Base-by-base conservation (phyloP, 2,113 vertebrate species). In the Gadus chalcogrammus region DNA sequence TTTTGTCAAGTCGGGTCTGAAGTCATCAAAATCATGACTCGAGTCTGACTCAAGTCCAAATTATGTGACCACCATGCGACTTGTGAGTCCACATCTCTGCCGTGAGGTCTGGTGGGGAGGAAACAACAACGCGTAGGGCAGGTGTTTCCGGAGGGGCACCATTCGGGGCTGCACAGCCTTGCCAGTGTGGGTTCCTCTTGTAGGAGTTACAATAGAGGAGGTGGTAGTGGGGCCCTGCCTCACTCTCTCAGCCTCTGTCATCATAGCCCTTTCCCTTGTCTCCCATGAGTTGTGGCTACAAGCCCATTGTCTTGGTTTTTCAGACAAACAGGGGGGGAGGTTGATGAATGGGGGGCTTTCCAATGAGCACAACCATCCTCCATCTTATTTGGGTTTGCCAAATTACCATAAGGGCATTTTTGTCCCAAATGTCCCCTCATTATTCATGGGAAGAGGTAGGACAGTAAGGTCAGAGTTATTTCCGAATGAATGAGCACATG, bases 101-200 rank as follows among this genome's bases (percentile, higher is more conserved):
- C 20, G 20, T 20, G 20, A 20, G 20, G 20, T 20, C 20, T 20
- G 20, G 20, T 20, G 20, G 20, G 20, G 20, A 20, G 20, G 20
- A 20, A 20, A 20, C 88, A 89, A 90, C 90, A 73, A 84, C 76
- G 48, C 52, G 0, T 53, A 65, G 65, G 85, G 81, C 90, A 91
- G 88, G 87, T 91, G 89, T 84, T 91, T 92, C 90, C 89, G 85
- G 72, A 65, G n/a, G 59, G 67, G 56, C 53, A 65, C 42, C 72
- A 24, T 69, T 38, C 64, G 15, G 17, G 27, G 56, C 68, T 42
- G 18, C 61, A 70, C 20, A 68, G 69, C 20, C 55, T 52, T 61
- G 52, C 20, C 56, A 71, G 77, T 78, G 66, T 60, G 71, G 72
- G 72, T 70, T 63, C 15, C 48, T 72, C 76, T 24, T 24, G 24